Conservation (phyloP, 2,113 vertebrate genomes). For the Xiphorhynchus elegans region DNA sequence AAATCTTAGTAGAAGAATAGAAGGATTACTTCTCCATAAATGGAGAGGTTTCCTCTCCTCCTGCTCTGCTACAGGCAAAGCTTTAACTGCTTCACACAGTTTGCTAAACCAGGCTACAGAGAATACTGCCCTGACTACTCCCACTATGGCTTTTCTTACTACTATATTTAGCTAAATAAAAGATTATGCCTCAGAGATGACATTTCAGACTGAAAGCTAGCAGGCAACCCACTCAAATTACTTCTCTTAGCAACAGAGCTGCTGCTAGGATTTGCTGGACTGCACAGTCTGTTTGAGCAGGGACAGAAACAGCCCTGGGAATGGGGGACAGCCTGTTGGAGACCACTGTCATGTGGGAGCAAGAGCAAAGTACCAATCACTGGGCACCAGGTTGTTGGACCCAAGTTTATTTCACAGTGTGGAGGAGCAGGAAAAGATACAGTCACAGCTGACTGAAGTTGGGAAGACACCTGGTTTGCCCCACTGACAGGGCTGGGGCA, state of each 20-base stretch:
- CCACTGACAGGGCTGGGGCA: neutral
- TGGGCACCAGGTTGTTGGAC: neutral
- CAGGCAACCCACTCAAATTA: slow-evolving; percentile 54
- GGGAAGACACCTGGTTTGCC: neutral
- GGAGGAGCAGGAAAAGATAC: neutral
- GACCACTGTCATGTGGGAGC: neutral
- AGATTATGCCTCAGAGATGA: slow-evolving; percentile 43
- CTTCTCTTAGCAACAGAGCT: slow-evolving; percentile 59
- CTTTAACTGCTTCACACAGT: slow-evolving; percentile 14
- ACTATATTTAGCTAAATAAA: slow-evolving; percentile 65
- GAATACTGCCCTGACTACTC: slow-evolving; percentile 9
- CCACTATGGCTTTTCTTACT: slow-evolving; percentile 13
- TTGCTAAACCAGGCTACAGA: slow-evolving; percentile 21
- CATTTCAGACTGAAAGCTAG: slow-evolving; percentile 62
- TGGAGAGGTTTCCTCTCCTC: neutral
- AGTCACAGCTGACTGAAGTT: neutral
- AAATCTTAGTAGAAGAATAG: neutral
- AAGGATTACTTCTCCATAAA: slow-evolving; percentile 3
- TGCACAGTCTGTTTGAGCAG: neutral
- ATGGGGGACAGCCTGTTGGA: neutral
- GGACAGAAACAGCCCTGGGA: neutral
- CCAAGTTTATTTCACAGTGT: neutral
- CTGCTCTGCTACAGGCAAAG: neutral
- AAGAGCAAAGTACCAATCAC: neutral
- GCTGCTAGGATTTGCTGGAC: neutral